Conservation (phyloP, 2,888 invertebrate genomes). For the Conus canariensis region DNA sequence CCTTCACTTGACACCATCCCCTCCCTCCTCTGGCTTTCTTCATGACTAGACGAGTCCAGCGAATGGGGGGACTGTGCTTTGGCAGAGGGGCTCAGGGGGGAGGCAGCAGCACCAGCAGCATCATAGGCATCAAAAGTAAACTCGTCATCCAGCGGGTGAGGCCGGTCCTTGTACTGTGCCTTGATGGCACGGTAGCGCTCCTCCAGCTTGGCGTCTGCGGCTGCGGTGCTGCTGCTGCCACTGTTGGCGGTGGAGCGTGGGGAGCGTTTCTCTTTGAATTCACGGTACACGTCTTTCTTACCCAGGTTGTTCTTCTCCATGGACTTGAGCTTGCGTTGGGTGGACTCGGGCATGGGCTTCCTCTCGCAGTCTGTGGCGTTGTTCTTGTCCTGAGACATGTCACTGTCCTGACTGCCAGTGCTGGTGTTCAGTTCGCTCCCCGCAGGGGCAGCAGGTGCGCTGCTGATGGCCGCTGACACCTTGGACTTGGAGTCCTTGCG, state of each 20-base stretch:
- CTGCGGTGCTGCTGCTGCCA: constrained; percentile 9
- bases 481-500: constrained; percentile 53
- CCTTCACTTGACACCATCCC: not conserved
- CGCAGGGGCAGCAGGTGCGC: not conserved
- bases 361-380: not conserved
- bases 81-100: not conserved
- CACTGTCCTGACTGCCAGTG: constrained; percentile 17
- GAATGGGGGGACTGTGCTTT: not conserved
- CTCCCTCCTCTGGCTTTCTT: not conserved
- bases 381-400: not conserved
- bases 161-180: constrained; percentile 37
- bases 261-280: constrained; percentile 70
- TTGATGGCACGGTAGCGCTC: constrained; percentile 39
- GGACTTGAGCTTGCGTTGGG: constrained; percentile 64
- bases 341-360: constrained; percentile 33
- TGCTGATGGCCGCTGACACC: constrained; percentile 1
- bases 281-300: constrained; percentile 70
- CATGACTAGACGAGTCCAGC: not conserved
- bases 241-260: constrained; percentile 47
- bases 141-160: constrained; percentile 18
- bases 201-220: constrained; percentile 18
- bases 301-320: constrained; percentile 66
- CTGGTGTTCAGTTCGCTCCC: constrained; percentile 32
- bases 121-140: constrained; percentile 23
- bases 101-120: not conserved